Conservation (phyloP, 2,888 invertebrate species). For the Brachyptera putata region DNA sequence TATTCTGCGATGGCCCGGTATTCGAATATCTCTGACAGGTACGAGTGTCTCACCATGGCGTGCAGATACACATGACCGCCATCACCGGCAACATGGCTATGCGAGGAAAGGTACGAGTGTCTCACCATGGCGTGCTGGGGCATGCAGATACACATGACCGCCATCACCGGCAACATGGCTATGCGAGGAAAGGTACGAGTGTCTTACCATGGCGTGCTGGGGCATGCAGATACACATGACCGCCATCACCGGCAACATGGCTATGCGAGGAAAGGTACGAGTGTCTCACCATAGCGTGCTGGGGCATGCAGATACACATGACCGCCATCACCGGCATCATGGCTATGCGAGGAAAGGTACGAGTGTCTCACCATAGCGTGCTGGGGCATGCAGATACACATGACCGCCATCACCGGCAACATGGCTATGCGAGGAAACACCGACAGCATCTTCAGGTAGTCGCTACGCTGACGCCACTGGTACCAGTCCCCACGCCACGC, state of each 20-base stretch:
- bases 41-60: no score
- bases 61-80: no score
- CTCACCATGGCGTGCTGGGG: no score
- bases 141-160: no score
- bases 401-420: constrained; percentile 47
- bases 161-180: constrained; percentile 48
- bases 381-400: constrained; percentile 46
- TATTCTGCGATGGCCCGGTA: no score
- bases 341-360: no score
- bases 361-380: constrained; percentile 46
- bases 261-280: no score
- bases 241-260: no score
- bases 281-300: constrained; percentile 48
- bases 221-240: no score
- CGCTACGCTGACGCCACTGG: constrained; percentile 52
- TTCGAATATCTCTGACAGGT: no score
- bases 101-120: no score
- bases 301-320: constrained; percentile 47
- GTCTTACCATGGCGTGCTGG: constrained; percentile 40
- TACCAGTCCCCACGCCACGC: constrained; percentile 63
- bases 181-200: no score
- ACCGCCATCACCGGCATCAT: constrained; percentile 48
- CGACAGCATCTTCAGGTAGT: constrained; percentile 44
- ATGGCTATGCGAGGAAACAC: constrained; percentile 44
- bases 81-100: constrained; percentile 48